Base-by-base conservation (phyloP, 2,113 vertebrate genomes). In the Rhinolophus sinicus region DNA sequence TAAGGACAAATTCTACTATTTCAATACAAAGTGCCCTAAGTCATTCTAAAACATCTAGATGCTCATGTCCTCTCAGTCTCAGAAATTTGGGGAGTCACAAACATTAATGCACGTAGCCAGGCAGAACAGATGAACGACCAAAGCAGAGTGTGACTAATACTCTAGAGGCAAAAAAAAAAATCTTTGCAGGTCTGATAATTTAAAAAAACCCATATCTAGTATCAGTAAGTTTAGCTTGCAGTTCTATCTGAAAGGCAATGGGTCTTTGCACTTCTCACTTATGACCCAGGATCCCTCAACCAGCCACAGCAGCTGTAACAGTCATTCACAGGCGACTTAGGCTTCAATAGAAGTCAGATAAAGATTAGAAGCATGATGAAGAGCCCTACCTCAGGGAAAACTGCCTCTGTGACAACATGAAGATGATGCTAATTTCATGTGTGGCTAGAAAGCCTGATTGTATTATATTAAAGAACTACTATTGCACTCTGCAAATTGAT, bases 321-420 rank as follows among this genome's bases (percentile, higher is more conserved):
- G 72, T 94, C 83, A 97, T 69, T 97, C 69, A 72, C 28, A 88
- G 50, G 67, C 8, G 35, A 52, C 5, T 69, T 30, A 73, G 0
- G 0, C 75, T 75, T 98, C 85, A 88, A 14, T 0, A 1, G 35
- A 97, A 97, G 82, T 81, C 90, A 96, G 72, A 60, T 81, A 92
- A 96, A 26, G 19, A 95, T 86, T 35, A 88, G 65, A 93, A 93
- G 92, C 35, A 87, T 15, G 84, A 95, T 54, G 13, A 93, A 98
- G 64, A 83, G 47, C 52, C 75, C 64, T 35, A 47, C 0, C 0
- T 82, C n/a, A 62, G 77, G 85, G 69, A 82, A 93, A 97, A 89
- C 44, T 56, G 64, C 38, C 76, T 93, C 40, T 77, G 72, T 92
- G 95, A 97, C 94, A 97, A 93, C 75, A 93, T 33, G 85, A 94